These are phyloP conservation scores for Hipposideros armiger DNA, from an alignment of 2,113 vertebrate genomes.

Conservation along the genomic window DNA sequence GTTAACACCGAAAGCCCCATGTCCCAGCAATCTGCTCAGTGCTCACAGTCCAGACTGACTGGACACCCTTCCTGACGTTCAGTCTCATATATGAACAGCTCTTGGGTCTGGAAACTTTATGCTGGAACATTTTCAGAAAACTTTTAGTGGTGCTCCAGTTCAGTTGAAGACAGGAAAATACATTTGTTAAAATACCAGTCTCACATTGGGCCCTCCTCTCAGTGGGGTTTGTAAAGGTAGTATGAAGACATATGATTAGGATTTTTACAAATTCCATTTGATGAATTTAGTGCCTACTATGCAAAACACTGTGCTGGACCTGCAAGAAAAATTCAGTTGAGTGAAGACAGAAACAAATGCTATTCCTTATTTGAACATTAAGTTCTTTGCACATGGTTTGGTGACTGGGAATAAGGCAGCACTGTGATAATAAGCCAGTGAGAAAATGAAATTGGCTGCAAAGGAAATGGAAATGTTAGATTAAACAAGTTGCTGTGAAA, in stretches of 20 bases:
- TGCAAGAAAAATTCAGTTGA: not conserved
- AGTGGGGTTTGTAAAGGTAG: not conserved
- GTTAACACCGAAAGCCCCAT: not conserved
- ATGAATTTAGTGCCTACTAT: not conserved
- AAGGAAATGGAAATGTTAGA: constrained; percentile 23
- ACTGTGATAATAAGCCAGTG: not conserved
- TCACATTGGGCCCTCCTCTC: not conserved
- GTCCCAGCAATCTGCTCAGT: not conserved
- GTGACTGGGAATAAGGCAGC: not conserved
- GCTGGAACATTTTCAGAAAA: not conserved
- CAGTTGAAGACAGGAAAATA: not conserved
- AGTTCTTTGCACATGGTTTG: not conserved
- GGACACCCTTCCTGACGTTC: not conserved
- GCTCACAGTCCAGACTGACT: not conserved
- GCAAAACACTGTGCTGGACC: not conserved
- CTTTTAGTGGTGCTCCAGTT: not conserved
- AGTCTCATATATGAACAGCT: not conserved
- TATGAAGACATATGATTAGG: not conserved
- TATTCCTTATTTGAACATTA: not conserved
- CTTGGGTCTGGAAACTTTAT: not conserved
- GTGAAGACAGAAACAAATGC: not conserved
- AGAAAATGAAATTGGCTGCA: constrained; percentile 15
- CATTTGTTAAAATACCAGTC: not conserved
- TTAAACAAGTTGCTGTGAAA: constrained; percentile 7
- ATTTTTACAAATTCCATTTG: not conserved